Base-by-base conservation (phyloP, 1,140 invertebrate species). In the Dreissena rostriformis region DNA sequence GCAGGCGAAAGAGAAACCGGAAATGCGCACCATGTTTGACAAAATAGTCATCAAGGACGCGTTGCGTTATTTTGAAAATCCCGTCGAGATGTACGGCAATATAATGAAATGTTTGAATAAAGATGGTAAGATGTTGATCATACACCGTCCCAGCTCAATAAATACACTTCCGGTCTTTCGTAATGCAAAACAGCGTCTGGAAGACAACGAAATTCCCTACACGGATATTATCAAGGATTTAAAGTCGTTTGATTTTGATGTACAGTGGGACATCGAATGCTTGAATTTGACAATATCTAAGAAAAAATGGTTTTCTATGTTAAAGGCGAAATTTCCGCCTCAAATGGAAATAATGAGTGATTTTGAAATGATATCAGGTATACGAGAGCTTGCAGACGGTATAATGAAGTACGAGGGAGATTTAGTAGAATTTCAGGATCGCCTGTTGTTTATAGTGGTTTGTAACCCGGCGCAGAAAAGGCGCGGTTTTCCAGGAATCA, bases 301-400 rank as follows among this genome's bases (percentile, higher is more conserved):
- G 82, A 75, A 86, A 66, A 91, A 92, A 68, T 93, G 92, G 92
- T 88, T 91, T 76, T 88, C 90, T 1, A 91, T 93, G 91, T 39
- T 93, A 22, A 85, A 86, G n/a, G 91, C 91, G 22, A 90, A 90
- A 65, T 92, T 89, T 72, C 92, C 92, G 5, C 89, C 91, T 15
- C 89, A 91, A 68, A 89, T 92, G 84, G 90, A 93, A 70, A 85
- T 91, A 24, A 67, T 92, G 28, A 90, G 89, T 66, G 81, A 91
- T n/a, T 83, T 87, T 29, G 92, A 92, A 74, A 85, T 93, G 11
- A 53, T 86, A 14, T 86, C 87, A 24, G 91, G 92, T 5, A 84
- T 93, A 15, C 86, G 92, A 6, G 92, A 93, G 83, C 83, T 93
- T 11, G 88, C 92, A 4, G 92, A 93, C 66, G 92, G 92, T 4